Evolutionary conservation across 1,140 invertebrate species (phyloP), one percentile per base, ranked within the genome.

Genomic region (Apis cerana): DNA sequence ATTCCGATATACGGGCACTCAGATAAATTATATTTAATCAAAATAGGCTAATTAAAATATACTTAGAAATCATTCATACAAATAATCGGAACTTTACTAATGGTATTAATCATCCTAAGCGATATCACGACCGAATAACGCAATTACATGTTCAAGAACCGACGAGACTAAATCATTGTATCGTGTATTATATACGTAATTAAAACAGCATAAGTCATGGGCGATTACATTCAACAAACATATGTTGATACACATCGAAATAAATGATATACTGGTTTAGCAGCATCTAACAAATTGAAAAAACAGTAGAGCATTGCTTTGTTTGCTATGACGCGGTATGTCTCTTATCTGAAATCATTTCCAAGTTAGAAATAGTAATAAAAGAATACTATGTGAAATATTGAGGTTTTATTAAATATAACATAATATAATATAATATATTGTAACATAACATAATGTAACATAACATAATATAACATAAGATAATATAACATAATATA

Each of bases 181-280:
- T 43, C 5, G 8, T 12, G 12, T 59, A 64, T 77, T 82, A 77
- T 75, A 75, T 21, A 58, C 64, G 69, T n/a, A 76, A 75, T 76
- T 75, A 82, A 82, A 13, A 9, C n/a, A 2, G 3, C 48, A 50
- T 81, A 81, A 81, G 62, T 75, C 79, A 81, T n/a, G n/a, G n/a
- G n/a, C n/a, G n/a, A n/a, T n/a, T n/a, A n/a, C n/a, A n/a, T n/a
- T n/a, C n/a, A n/a, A n/a, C n/a, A n/a, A n/a, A n/a, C n/a, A n/a
- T n/a, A n/a, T n/a, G n/a, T n/a, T n/a, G n/a, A n/a, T 62, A 78
- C 17, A 58, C n/a, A 77, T 27, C 23, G 17, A 2, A 27, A 82
- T 64, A 68, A 68, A 72, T 72, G 59, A n/a, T 64, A 82, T 64
- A 82, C 75, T 65, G 75, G 75, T 78, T 83, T 83, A 64, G 68